These are phyloP conservation scores for Macrostomum lignano DNA, from an alignment of 1,140 invertebrate species.

Conservation along the genomic window DNA sequence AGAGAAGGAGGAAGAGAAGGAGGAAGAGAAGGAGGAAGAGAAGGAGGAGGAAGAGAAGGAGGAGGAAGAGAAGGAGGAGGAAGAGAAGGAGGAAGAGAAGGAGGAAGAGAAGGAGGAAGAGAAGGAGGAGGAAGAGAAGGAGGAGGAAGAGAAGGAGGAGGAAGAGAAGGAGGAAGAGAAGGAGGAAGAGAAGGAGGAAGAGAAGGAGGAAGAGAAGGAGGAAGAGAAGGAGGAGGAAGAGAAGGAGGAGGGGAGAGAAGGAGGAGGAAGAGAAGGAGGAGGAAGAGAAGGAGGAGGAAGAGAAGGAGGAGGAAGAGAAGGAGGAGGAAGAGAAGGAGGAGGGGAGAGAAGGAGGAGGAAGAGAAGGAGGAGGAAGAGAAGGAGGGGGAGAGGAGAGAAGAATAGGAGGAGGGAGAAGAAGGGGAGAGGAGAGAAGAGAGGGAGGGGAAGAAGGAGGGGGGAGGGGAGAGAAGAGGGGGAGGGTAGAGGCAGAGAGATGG, in stretches of 20 bases:
- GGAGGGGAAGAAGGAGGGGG: too few relatives aligned
- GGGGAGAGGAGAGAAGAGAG: too few relatives aligned
- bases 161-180: conserved; percentile 7
- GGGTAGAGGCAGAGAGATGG: too few relatives aligned
- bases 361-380: conserved; percentile 29
- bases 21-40: neutral
- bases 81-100: neutral
- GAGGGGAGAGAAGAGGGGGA: too few relatives aligned
- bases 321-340: conserved; percentile 3
- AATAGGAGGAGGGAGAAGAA: too few relatives aligned
- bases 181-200: conserved; percentile 1
- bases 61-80: neutral
- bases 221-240: conserved; percentile 5
- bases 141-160: conserved; percentile 5
- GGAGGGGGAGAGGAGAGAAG: conserved; percentile 32
- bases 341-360: too few relatives aligned
- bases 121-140: neutral
- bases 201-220: conserved; percentile 6
- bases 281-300: conserved; percentile 8
- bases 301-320: conserved; percentile 4
- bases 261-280: conserved; percentile 5
- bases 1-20: too few relatives aligned
- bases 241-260: conserved; percentile 3
- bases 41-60: neutral
- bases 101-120: neutral